These are phyloP conservation scores for Athalia cordata DNA, from an alignment of 2,888 invertebrate genomes.

Conservation along the genomic window DNA sequence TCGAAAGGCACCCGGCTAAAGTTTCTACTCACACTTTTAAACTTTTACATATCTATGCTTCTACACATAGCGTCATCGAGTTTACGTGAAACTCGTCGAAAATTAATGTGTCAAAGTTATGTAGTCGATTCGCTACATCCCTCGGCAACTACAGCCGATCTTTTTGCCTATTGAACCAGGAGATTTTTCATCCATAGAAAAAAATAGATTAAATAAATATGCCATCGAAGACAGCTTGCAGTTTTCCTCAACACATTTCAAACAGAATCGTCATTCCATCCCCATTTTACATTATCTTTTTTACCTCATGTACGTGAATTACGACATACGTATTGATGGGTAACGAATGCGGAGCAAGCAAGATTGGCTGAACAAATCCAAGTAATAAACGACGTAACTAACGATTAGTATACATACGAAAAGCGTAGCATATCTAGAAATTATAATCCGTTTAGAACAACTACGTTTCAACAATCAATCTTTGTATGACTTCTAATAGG, in stretches of 20 bases:
- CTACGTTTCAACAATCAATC: constrained; percentile 12
- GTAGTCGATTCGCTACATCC: not conserved
- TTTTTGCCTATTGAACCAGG: too few species aligned
- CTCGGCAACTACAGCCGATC: too few species aligned
- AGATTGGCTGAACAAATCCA: not conserved
- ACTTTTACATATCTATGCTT: too few species aligned
- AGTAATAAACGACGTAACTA: not conserved
- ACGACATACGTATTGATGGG: too few species aligned
- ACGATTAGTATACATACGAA: not conserved
- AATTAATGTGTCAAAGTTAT: constrained; percentile 23
- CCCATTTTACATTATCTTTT: too few species aligned
- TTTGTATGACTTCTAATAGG: constrained; percentile 39
- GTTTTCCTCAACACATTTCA: too few species aligned
- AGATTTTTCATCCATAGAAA: too few species aligned
- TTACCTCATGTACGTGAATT: too few species aligned
- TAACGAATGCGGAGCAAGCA: too few species aligned
- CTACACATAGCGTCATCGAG: constrained; percentile 3
- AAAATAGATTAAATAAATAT: too few species aligned
- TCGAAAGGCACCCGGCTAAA: not conserved
- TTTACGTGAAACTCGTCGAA: constrained; percentile 20
- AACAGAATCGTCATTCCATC: too few species aligned
- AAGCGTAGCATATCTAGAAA: constrained; percentile 12
- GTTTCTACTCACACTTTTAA: constrained; percentile 17
- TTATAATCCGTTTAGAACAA: constrained; percentile 23
- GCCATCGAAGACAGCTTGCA: too few species aligned